Evolutionary conservation across 2,888 invertebrate genomes (phyloP).

Genomic region (Pachydiplax longipennis): DNA sequence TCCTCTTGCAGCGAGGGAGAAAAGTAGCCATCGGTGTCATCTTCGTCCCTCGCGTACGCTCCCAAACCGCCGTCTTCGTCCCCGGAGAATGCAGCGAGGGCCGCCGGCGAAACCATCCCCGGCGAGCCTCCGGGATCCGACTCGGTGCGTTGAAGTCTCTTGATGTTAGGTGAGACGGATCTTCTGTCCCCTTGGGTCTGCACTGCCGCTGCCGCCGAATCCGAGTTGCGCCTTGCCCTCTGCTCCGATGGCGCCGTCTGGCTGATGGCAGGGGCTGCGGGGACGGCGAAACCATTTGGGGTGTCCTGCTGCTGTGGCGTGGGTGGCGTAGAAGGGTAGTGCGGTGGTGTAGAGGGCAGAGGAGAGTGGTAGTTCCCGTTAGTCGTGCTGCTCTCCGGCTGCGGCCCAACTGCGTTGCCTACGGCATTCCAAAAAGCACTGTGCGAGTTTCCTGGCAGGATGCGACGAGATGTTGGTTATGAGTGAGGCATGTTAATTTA

Average conservation of each 20-base stretch:
- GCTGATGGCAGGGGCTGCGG: constrained; percentile 35
- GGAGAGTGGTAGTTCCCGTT: constrained; percentile 34
- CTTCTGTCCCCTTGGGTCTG: constrained; percentile 52
- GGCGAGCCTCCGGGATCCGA: constrained; percentile 53
- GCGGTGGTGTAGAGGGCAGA: constrained; percentile 54
- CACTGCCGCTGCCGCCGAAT: constrained; percentile 64
- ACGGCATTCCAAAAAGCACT: constrained; percentile 65
- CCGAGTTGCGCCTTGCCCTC: constrained; percentile 64
- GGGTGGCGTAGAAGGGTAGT: constrained; percentile 60
- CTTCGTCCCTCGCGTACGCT: constrained; percentile 62
- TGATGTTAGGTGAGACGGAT: constrained; percentile 54
- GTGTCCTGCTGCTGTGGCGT: constrained; percentile 9
- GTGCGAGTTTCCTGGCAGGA: constrained; percentile 54
- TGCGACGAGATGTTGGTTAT: neutral
- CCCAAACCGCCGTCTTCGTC: constrained; percentile 64
- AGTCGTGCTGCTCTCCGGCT: constrained; percentile 60
- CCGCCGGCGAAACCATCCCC: constrained; percentile 68
- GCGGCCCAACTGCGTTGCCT: constrained; percentile 62
- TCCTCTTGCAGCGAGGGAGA: constrained; percentile 70
- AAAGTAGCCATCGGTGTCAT: constrained; percentile 59
- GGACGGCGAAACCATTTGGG: constrained; percentile 33
- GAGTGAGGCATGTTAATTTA: neutral
- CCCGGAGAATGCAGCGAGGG: constrained; percentile 60
- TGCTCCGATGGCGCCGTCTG: constrained; percentile 49
- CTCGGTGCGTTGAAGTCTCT: constrained; percentile 52